phyloP scores from a whole-genome alignment of 2,797 vertebrate species.

The Tokudaia tokunoshimensis region DNA sequence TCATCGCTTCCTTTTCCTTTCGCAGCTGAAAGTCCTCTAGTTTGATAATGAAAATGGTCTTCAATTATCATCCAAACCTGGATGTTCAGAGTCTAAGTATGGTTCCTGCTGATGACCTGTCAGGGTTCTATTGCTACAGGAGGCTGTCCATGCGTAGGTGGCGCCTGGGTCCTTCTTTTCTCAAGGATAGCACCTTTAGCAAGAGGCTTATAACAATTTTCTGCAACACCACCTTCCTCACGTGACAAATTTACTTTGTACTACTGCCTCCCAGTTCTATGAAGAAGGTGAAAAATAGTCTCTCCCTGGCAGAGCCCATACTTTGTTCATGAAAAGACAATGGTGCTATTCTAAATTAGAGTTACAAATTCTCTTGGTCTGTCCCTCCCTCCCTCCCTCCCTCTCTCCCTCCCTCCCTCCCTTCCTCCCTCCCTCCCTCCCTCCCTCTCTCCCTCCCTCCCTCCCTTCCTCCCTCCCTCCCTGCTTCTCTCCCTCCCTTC shows the following conservation, averaged over 20 bases:
- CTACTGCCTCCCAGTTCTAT: neutral
- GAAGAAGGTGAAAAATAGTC: neutral
- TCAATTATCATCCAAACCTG: neutral
- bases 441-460: neutral
- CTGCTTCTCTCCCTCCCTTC: neutral
- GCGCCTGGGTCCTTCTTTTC: neutral
- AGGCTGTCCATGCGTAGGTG: neutral
- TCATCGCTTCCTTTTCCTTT: neutral
- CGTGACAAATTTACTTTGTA: neutral
- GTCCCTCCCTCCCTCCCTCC: neutral
- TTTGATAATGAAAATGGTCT: neutral
- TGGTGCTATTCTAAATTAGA: neutral
- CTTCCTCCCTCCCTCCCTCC: no score
- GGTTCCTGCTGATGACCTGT: neutral
- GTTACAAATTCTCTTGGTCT: neutral
- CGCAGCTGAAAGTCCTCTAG: neutral
- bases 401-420: neutral
- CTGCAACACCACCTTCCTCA: neutral
- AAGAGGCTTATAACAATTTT: neutral
- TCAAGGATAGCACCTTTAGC: neutral
- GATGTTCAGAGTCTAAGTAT: neutral
- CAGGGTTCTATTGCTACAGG: neutral
- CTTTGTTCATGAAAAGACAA: neutral
- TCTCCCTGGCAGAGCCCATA: neutral
- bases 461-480: neutral